Evolutionary conservation across 2,888 invertebrate genomes (phyloP).

Genomic region (Epistrophe grossulariae): DNA sequence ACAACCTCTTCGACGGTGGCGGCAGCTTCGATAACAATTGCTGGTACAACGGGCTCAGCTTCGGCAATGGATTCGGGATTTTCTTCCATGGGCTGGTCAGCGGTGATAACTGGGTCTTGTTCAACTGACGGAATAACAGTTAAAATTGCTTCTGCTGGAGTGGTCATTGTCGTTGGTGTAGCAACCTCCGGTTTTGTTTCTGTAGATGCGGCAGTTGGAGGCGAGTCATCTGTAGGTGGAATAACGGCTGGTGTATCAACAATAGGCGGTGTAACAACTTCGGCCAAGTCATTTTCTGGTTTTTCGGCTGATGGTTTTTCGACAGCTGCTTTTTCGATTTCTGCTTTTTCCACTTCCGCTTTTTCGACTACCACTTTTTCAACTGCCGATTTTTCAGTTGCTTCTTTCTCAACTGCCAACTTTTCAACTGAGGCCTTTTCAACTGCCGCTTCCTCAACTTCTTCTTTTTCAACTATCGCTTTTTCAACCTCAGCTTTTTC

Average conservation of each 20-base stretch:
- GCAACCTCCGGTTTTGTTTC: constrained; percentile 68
- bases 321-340: constrained; percentile 66
- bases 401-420: constrained; percentile 62
- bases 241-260: constrained; percentile 25
- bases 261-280: constrained; percentile 21
- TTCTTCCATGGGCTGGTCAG: constrained; percentile 80
- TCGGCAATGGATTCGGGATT: constrained; percentile 61
- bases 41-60: constrained; percentile 57
- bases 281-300: constrained; percentile 60
- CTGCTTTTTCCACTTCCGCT: constrained; percentile 47
- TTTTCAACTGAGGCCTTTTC: constrained; percentile 61
- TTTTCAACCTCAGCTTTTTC: constrained; percentile 63
- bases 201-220: constrained; percentile 13
- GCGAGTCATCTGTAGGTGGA: constrained; percentile 33
- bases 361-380: constrained; percentile 47
- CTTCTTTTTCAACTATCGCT: constrained; percentile 62
- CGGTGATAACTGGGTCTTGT: constrained; percentile 22
- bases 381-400: constrained; percentile 57
- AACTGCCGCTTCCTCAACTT: constrained; percentile 56
- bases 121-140: constrained; percentile 18
- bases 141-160: constrained; percentile 45
- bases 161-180: constrained; percentile 16
- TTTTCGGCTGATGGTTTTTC: constrained; percentile 73
- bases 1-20: constrained; percentile 81
- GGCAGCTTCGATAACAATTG: constrained; percentile 48